Evolutionary conservation across 2,888 invertebrate species (phyloP), one percentile per base, ranked within the genome.

Genomic region (Synanthedon formicaeformis): DNA sequence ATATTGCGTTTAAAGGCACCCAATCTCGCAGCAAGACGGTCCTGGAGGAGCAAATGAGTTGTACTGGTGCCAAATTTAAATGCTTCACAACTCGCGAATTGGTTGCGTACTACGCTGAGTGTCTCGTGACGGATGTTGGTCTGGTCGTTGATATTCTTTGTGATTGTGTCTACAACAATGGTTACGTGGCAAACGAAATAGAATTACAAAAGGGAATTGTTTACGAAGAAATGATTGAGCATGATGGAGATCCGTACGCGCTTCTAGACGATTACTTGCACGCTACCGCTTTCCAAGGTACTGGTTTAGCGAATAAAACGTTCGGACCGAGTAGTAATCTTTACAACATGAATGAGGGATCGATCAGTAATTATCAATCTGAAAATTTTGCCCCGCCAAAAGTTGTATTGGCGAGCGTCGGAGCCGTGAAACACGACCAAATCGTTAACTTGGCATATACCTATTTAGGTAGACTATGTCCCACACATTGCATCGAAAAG

Each of bases 51-150:
- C 96, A 97, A 84, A 96, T 99, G 60, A 96, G 96, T 73, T 94
- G 94, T 69, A 92, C 97, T 87, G 99, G 99, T 12, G 98, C 98
- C 3, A 97, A 96, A 69, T 89, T 99, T 64, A 97, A 97, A 80
- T 98, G 98, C 5, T 96, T 96, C 78, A 99, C 98, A 2, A 96
- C 96, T 49, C 90, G 99, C 54, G 99, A 99, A 80, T 96, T 98
- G 81, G 96, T 96, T 11, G 96, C 95, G 0, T 99, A 96, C 81
- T 98, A 97, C 74, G 98, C 96, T 13, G 96, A 98, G 79, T 98
- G 98, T 71, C 89, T 99, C 57, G 89, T 92, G 2, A 91, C 94
- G 70, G 96, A 98, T 83, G 90, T 97, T 1, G 92, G 93, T 0
- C 91, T 93, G 69, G 95, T 96, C 4, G 89, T 98, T 18, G 97